A percentile compares a stretch with the other conserved stretches of the same genome.
Evolutionary conservation across 2,113 vertebrate species (phyloP).

Genomic region (Nothoprocta pentlandii): DNA sequence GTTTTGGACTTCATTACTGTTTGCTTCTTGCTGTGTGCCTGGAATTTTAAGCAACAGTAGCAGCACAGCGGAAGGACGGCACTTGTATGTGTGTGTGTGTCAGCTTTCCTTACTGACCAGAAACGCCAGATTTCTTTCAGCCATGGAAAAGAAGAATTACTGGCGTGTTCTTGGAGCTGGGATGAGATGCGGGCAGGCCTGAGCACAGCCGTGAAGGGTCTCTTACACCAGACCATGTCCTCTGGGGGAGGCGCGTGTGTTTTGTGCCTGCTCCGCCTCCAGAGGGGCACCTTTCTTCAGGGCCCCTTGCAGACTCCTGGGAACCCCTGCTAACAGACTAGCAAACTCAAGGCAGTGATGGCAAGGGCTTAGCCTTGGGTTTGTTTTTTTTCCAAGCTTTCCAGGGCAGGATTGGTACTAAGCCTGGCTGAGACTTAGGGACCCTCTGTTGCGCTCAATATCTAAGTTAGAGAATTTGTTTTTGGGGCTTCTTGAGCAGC

Average conservation of each 20-base stretch:
- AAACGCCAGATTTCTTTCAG: background rate
- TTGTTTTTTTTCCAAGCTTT: background rate
- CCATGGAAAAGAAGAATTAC: background rate
- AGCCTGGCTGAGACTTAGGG: background rate
- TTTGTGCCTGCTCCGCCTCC: background rate
- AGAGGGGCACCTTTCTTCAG: background rate
- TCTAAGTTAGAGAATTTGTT: background rate
- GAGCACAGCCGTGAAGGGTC: rapidly evolving
- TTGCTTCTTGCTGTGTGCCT: background rate
- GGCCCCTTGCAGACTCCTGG: background rate
- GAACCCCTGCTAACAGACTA: background rate
- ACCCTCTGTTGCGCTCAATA: background rate
- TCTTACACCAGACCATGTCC: rapidly evolving
- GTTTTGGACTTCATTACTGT: background rate
- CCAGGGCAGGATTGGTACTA: background rate
- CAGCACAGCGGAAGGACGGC: background rate
- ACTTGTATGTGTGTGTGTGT: background rate
- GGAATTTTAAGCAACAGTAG: background rate
- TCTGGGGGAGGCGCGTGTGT: background rate
- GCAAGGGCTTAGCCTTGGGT: background rate
- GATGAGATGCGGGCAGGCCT: rapidly evolving
- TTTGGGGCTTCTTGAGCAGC: background rate
- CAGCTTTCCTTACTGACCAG: background rate
- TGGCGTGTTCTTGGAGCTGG: background rate
- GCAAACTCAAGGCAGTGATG: background rate